Base-by-base conservation (phyloP, 2,113 vertebrate species). In the Passer montanus region DNA sequence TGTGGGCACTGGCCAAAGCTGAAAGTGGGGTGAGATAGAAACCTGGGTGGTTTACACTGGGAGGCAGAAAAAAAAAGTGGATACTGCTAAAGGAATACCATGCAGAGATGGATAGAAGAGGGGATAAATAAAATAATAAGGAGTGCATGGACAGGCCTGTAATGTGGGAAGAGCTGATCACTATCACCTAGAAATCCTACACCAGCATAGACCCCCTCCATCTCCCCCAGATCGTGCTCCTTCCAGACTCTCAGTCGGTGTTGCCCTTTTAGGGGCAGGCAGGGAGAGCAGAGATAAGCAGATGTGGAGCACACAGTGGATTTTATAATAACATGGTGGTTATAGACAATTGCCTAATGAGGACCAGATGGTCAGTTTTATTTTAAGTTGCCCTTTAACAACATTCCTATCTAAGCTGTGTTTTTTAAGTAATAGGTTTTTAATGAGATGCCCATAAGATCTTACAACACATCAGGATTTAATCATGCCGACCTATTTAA, bases 271-370 rank as follows among this genome's bases (percentile, higher is more conserved):
- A 88, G 90, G 93, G 84, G 84, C 74, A 95, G 72, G 85, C 93
- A 91, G 75, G 90, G 47, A 69, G 84, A 69, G 74, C 84, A 70
- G 74, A 97, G 96, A 97, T 97, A 96, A 97, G 95, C 97, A 96
- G 93, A 96, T 97, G 95, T 96, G 95, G 68, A 92, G 75, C 84
- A 95, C 88, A 56, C 92, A 94, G 91, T 92, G 88, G 90, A 89
- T 96, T 97, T 97, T 97, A 96, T 95, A 97, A 96, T 94, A 97
- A 96, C 92, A 77, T 15, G 18, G 94, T 89, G 93, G 94, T 94
- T 97, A 95, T 90, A 97, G 97, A 97, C 95, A 97, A 95, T 94
- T 95, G 94, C 95, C 70, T 97, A 97, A 97, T 94, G 90, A 95
- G 73, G 81, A 97, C 92, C 97, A 97, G 96, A 97, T 97, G 96